phyloP scores from a whole-genome alignment of 2,113 vertebrate species.

The Phrynocephalus versicolor region DNA sequence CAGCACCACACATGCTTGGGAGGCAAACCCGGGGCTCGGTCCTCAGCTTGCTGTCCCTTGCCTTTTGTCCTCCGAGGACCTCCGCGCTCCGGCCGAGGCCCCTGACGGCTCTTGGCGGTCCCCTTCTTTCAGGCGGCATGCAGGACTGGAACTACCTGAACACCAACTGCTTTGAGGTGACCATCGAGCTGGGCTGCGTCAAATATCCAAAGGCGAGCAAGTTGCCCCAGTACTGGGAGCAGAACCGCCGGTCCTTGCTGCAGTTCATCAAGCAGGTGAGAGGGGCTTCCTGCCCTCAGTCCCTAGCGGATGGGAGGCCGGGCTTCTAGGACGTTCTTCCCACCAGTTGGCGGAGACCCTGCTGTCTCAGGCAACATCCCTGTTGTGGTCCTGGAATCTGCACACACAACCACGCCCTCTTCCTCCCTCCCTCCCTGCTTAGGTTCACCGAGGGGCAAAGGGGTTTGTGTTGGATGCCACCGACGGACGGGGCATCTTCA shows the following conservation, averaged over 20 bases:
- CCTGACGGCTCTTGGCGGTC: neutral
- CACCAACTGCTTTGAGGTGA: slow-evolving; percentile 98
- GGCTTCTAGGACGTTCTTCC: too few species aligned
- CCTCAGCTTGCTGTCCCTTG: too few species aligned
- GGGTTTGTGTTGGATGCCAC: slow-evolving; percentile 89
- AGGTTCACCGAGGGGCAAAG: slow-evolving; percentile 90
- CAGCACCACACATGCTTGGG: neutral
- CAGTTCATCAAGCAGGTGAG: slow-evolving; percentile 93
- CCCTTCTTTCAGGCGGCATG: slow-evolving; percentile 88
- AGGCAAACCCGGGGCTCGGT: too few species aligned
- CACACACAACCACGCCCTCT: too few species aligned
- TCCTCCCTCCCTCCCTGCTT: slow-evolving; percentile 16
- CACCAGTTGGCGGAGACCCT: too few species aligned
- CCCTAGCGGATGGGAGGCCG: too few species aligned
- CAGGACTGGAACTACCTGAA: slow-evolving; percentile 99
- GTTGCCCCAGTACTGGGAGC: slow-evolving; percentile 89
- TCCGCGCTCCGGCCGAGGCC: too few species aligned
- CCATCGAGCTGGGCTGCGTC: slow-evolving; percentile 92
- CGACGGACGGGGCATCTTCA: slow-evolving; percentile 86
- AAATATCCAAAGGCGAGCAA: slow-evolving; percentile 89
- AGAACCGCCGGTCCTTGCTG: slow-evolving; percentile 87
- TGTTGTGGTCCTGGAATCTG: too few species aligned
- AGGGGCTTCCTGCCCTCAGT: neutral
- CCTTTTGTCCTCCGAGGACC: too few species aligned
- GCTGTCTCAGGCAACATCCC: too few species aligned